Evolutionary conservation across 2,113 vertebrate species (phyloP).

Genomic region (Channa maculata): DNA sequence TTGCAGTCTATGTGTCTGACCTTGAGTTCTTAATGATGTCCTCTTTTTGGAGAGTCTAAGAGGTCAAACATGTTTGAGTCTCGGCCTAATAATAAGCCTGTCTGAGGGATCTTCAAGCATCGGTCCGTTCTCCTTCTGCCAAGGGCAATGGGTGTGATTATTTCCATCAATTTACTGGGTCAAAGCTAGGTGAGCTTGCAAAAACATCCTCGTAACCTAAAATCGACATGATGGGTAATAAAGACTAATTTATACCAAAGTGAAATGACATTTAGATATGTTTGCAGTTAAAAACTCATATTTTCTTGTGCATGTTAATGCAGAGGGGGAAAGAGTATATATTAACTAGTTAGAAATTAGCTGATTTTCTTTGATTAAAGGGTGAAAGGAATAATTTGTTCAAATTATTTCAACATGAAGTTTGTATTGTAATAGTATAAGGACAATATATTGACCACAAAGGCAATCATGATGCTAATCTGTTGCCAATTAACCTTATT

Average conservation of each 20-base stretch:
- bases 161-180: constrained; percentile 15
- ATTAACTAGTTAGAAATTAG: background rate
- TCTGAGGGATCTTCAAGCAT: constrained; percentile 30
- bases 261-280: background rate
- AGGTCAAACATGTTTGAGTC: constrained; percentile 50
- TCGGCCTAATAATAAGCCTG: constrained; percentile 38
- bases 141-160: constrained; percentile 14
- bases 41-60: constrained; percentile 40
- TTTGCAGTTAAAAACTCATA: background rate
- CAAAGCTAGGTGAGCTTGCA: background rate
- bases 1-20: constrained; percentile 46
- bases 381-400: background rate
- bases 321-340: too few relatives aligned
- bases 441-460: too few relatives aligned
- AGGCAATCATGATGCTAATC: too few relatives aligned
- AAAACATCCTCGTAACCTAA: background rate
- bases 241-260: background rate
- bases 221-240: background rate
- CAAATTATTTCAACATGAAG: background rate
- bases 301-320: background rate
- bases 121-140: constrained; percentile 9
- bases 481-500: too few relatives aligned
- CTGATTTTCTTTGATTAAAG: background rate
- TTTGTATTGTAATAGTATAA: background rate
- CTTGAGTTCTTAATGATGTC: constrained; percentile 46